Percentiles rank a stretch among this genome's conserved stretches.
phyloP scores from a whole-genome alignment of 2,797 vertebrate genomes.

The Sebastiscus tertius region DNA sequence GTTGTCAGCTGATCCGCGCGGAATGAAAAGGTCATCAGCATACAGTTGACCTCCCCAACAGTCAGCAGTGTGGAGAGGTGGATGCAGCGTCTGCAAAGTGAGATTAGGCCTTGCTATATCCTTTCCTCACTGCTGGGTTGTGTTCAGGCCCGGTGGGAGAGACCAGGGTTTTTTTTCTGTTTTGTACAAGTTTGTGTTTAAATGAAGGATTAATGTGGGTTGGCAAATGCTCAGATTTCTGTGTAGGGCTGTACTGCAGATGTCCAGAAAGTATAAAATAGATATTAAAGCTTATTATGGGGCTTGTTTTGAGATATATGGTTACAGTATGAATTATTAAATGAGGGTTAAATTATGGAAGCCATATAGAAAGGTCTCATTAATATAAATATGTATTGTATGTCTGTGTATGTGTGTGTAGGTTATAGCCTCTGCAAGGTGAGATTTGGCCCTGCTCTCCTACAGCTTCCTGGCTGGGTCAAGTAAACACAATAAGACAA shows the following conservation, averaged over 20 bases:
- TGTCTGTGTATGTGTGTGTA: neutral
- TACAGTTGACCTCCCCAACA: slow-evolving; percentile 48
- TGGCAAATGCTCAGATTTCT: neutral
- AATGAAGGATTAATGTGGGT: neutral
- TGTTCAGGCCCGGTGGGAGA: neutral
- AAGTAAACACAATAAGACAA: neutral
- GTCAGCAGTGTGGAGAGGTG: slow-evolving; percentile 59
- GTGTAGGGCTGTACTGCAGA: neutral
- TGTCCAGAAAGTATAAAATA: neutral
- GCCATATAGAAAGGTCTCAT: neutral
- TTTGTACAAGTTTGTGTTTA: neutral
- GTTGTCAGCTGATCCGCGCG: slow-evolving; percentile 31
- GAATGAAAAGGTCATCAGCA: slow-evolving; percentile 60
- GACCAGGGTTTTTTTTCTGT: neutral
- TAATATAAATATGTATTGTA: neutral
- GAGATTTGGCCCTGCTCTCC: slow-evolving; percentile 30
- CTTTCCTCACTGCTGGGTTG: neutral
- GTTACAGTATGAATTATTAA: neutral
- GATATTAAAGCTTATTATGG: neutral
- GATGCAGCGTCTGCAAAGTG: slow-evolving; percentile 36
- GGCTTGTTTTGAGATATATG: neutral
- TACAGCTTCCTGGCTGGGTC: slow-evolving; percentile 7
- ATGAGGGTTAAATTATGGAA: neutral
- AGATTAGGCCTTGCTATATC: neutral
- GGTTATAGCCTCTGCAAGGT: slow-evolving; percentile 34